Evolutionary conservation across 2,113 vertebrate genomes (phyloP), one percentile per base, ranked within the genome.

Genomic region (Tiliqua scincoides): DNA sequence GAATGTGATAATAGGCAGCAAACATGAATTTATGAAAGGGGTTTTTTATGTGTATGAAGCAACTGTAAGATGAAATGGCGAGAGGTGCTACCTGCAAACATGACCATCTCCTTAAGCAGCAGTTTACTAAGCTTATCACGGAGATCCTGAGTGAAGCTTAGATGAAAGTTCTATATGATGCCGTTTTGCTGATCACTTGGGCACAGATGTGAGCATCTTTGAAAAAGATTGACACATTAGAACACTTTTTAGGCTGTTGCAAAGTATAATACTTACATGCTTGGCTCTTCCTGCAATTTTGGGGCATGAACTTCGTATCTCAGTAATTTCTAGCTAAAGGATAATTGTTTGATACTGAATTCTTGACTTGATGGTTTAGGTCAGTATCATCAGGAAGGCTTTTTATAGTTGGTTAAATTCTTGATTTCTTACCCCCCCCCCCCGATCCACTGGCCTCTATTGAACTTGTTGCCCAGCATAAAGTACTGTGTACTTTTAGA

Each of bases 151-250:
- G 70, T 79, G 89, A 30, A 85, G 65, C 91, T 32, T 62, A 73
- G 40, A 86, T 83, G 82, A n/a, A 79, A 89, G 73, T 79, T 90
- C 86, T 27, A 71, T 37, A 65, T 21, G 1, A 74, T 84, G 87
- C 72, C 88, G 62, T 82, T 11, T n/a, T 1, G 91, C 83, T 2
- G 12, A 9, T 92, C 70, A 73, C 62, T 79, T 23, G n/a, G 0
- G 0, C 63, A 43, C 57, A 8, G 25, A 74, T 92, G 90, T 90
- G 65, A 17, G 54, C 10, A 40, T 73, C 79, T 48, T 90, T 21
- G 61, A 84, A 82, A 92, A 67, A 79, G 52, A 63, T 89, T 89
- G 89, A 89, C 59, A 80, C 62, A 54, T 43, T 85, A n/a, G 52
- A 80, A 17, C 54, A 57, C 17, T 57, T 57, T 57, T 57, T 17